A percentile compares a stretch with the other conserved stretches of the same genome.
Evolutionary conservation across 2,113 vertebrate species (phyloP).

Genomic region (Grammomys surdaster): DNA sequence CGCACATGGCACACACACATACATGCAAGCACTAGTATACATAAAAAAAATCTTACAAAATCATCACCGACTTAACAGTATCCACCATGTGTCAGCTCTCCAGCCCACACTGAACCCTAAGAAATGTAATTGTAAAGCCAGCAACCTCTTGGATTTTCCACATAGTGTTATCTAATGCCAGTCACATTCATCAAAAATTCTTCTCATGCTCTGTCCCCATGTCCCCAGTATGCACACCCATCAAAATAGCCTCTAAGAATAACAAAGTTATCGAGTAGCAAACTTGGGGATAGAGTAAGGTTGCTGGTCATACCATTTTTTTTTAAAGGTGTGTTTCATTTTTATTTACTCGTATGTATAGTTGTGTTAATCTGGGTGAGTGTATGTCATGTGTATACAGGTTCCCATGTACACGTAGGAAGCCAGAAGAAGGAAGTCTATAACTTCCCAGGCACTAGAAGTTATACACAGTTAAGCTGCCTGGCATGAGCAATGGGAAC

Average conservation of each 20-base stretch:
- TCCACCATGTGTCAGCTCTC: not conserved
- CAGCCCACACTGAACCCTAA: not conserved
- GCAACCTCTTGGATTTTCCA: not conserved
- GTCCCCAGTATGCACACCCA: too few species aligned
- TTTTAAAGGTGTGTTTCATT: not conserved
- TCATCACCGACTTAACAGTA: not conserved
- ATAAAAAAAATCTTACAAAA: not conserved
- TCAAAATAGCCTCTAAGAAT: too few species aligned
- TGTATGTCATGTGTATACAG: not conserved
- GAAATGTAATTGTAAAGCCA: conserved; percentile 23
- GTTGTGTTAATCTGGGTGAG: not conserved
- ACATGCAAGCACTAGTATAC: not conserved
- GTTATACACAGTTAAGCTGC: not conserved
- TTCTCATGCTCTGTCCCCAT: not conserved
- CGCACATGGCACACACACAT: not conserved
- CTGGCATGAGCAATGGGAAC: not conserved
- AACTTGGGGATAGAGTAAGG: not conserved
- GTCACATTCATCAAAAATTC: not conserved
- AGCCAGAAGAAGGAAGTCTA: not conserved
- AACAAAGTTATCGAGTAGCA: not conserved
- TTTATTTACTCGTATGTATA: not conserved
- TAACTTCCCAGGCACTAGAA: not conserved
- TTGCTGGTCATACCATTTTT: not conserved
- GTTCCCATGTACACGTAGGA: not conserved
- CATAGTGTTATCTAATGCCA: not conserved